phyloP scores from a whole-genome alignment of 2,113 vertebrate species.

The Phylloscopus trochiloides region DNA sequence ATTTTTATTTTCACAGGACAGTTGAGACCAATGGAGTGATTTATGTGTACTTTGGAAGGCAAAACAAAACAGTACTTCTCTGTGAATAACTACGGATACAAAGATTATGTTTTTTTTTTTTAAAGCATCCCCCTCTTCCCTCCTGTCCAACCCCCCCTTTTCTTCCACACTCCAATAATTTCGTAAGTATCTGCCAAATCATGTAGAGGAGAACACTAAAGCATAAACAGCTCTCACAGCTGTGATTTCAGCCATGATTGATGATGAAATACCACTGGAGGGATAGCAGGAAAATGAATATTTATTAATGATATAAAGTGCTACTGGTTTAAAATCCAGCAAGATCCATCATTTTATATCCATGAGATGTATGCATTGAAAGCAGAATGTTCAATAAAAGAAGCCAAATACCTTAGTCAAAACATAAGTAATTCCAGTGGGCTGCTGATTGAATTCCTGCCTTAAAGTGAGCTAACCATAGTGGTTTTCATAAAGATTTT shows the following conservation, averaged over 20 bases:
- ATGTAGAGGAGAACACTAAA: constrained; percentile 69
- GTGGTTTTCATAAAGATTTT: constrained; percentile 57
- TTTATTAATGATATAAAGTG: constrained; percentile 82
- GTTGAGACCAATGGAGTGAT: constrained; percentile 78
- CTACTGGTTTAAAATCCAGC: constrained; percentile 71
- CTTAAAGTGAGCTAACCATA: constrained; percentile 37
- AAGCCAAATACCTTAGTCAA: constrained; percentile 56
- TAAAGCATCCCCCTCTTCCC: neutral
- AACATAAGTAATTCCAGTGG: constrained; percentile 66
- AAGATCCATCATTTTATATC: constrained; percentile 80
- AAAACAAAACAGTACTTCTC: constrained; percentile 64
- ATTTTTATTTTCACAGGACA: constrained; percentile 82
- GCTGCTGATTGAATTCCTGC: constrained; percentile 49
- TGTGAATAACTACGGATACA: constrained; percentile 44
- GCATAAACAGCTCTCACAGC: constrained; percentile 76
- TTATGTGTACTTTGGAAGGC: constrained; percentile 71
- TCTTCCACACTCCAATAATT: constrained; percentile 69
- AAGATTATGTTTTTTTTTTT: neutral
- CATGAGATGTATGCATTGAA: constrained; percentile 68
- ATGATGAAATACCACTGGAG: constrained; percentile 79
- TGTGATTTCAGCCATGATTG: constrained; percentile 80
- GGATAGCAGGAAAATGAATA: constrained; percentile 81
- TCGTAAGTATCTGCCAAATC: constrained; percentile 70
- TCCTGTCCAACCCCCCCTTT: neutral
- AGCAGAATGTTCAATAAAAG: constrained; percentile 65